These are phyloP conservation scores for Falco concolor DNA, from an alignment of 2,797 vertebrate genomes.

Conservation along the genomic window DNA sequence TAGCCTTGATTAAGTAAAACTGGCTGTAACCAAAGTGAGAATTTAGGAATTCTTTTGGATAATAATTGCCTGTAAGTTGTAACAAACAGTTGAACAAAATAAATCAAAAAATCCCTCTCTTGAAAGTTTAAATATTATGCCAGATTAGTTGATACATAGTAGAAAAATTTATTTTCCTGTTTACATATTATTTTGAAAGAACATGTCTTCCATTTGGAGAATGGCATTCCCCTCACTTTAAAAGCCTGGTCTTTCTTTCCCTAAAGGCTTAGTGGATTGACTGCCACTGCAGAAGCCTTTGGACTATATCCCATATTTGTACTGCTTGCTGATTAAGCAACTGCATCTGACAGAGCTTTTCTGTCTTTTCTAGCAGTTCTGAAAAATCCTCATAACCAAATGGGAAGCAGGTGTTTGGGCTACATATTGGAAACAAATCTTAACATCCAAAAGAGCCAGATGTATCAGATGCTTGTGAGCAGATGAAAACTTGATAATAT, in stretches of 20 bases:
- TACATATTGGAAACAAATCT: background rate
- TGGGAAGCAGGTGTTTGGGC: background rate
- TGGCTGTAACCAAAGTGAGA: background rate
- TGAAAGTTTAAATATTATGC: background rate
- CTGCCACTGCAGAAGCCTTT: background rate
- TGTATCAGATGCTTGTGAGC: background rate
- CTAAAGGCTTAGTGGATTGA: background rate
- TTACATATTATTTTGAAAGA: background rate
- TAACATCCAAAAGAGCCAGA: background rate
- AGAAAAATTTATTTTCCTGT: background rate
- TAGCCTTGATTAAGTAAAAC: background rate
- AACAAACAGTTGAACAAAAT: background rate
- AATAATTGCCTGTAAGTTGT: background rate
- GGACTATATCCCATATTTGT: background rate
- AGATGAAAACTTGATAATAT: background rate
- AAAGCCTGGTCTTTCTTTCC: background rate
- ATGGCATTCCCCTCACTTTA: background rate
- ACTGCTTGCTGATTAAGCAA: background rate
- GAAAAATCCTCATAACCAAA: background rate
- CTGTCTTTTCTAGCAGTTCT: background rate
- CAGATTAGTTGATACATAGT: background rate
- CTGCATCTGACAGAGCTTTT: background rate
- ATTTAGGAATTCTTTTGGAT: background rate
- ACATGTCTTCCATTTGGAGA: background rate
- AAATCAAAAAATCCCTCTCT: background rate